Base-by-base conservation (phyloP, 2,888 invertebrate genomes). In the Hydraecia micacea region DNA sequence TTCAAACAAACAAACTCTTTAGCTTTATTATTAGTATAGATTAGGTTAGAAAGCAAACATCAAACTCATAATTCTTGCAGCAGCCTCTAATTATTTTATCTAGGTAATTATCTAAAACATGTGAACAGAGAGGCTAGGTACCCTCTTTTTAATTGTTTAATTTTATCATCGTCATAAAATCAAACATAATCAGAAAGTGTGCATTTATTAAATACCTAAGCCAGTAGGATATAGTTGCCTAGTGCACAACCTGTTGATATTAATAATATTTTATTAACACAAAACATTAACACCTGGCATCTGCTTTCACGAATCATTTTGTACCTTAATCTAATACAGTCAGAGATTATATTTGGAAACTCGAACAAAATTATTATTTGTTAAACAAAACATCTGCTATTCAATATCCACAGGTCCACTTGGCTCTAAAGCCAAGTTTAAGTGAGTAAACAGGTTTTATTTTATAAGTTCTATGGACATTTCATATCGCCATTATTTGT, bases 371-470 rank as follows among this genome's bases (percentile, higher is more conserved):
- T 52, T 32, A 21, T 42, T 32, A 42, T 52, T 63, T 60, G 75
- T n/a, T 18, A 42, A 55, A 52, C 11, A 65, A 75, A 75, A 76
- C 62, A 76, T 75, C 75, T 76, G 62, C 32, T 63, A 32, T 76
- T 32, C 21, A 75, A 15, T 42, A 13, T 0, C 25, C 25, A 42
- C 5, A 15, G 32, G 18, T 0, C 25, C 25, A 42, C 5, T 75
- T 32, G 18, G 8, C 25, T 52, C n/a, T n/a, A n/a, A n/a, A n/a
- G n/a, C n/a, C n/a, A n/a, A n/a, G n/a, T n/a, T n/a, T n/a, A n/a
- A n/a, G 28, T 63, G 42, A 28, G 28, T 52, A 42, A 65, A 52
- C 39, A 52, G 9, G 69, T n/a, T n/a, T 70, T 21, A 39, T 73
- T 73, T 65, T 32, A 62, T 32, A 62, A 21, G 62, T 21, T 62